Evolutionary conservation across 2,888 invertebrate genomes (phyloP).

Genomic region (Yponomeuta malinellus): DNA sequence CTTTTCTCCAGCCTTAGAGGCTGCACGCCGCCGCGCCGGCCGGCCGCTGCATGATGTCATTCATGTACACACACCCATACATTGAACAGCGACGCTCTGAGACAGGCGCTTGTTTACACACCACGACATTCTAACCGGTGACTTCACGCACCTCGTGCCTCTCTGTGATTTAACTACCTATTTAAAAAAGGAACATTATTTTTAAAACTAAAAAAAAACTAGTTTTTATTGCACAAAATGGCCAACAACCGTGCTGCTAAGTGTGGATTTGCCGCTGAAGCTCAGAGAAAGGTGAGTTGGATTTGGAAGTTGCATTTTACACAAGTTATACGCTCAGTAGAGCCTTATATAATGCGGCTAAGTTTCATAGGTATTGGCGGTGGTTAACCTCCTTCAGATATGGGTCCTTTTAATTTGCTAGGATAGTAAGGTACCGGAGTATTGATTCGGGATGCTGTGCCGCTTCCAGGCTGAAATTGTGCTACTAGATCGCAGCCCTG

Average conservation of each 20-base stretch:
- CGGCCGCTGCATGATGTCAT: constrained; percentile 66
- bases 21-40: constrained; percentile 28
- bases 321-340: background rate
- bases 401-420: background rate
- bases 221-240: constrained; percentile 69
- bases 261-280: constrained; percentile 97
- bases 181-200: constrained; percentile 40
- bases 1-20: background rate
- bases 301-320: constrained; percentile 4
- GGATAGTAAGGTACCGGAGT: constrained; percentile 24
- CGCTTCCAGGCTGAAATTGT: constrained; percentile 43
- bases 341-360: constrained; percentile 7
- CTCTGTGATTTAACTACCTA: constrained; percentile 55
- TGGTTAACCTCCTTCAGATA: background rate
- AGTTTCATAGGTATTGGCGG: background rate
- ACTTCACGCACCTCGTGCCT: constrained; percentile 55
- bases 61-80: constrained; percentile 68
- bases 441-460: constrained; percentile 66
- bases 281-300: constrained; percentile 91
- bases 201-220: constrained; percentile 22
- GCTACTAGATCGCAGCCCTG: constrained; percentile 61
- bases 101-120: constrained; percentile 63
- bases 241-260: constrained; percentile 90
- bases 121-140: constrained; percentile 40
- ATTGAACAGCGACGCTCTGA: constrained; percentile 43